phyloP scores from a whole-genome alignment of 2,113 vertebrate genomes.

The Neodontobutis hainanensis region DNA sequence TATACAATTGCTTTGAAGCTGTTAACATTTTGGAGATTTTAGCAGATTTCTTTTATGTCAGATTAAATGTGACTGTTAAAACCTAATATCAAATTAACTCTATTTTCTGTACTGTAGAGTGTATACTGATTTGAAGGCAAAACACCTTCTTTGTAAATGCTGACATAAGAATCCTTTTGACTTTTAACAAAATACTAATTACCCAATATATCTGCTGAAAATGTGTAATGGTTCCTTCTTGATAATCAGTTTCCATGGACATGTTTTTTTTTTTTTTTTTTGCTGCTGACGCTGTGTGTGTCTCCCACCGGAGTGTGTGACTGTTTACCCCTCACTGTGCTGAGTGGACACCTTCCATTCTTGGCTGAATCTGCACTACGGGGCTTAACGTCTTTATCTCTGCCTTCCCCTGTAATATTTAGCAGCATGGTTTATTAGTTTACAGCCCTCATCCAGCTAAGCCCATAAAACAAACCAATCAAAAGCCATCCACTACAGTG shows the following conservation, averaged over 20 bases:
- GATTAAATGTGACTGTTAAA: too few species aligned
- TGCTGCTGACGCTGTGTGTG: conserved; percentile 31
- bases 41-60: too few species aligned
- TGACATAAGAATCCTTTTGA: not conserved
- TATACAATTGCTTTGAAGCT: too few species aligned
- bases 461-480: conserved; percentile 71
- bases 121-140: not conserved
- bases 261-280: not conserved
- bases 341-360: conserved; percentile 59
- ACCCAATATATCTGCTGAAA: conserved; percentile 9
- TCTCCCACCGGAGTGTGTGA: conserved; percentile 6
- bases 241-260: conserved; percentile 11
- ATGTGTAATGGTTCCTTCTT: conserved; percentile 1
- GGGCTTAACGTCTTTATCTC: conserved; percentile 56
- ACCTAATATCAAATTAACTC: too few species aligned
- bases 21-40: too few species aligned
- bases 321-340: conserved; percentile 29
- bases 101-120: not conserved
- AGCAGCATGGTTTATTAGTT: conserved; percentile 61
- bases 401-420: conserved; percentile 56
- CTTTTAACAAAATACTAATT: not conserved
- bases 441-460: conserved; percentile 50
- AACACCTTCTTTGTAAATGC: not conserved
- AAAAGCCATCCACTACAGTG: conserved; percentile 45
- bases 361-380: conserved; percentile 53